Evolutionary conservation across 2,797 vertebrate genomes (phyloP), one percentile per base, ranked within the genome.

Genomic region (Leptoclinus maculatus): DNA sequence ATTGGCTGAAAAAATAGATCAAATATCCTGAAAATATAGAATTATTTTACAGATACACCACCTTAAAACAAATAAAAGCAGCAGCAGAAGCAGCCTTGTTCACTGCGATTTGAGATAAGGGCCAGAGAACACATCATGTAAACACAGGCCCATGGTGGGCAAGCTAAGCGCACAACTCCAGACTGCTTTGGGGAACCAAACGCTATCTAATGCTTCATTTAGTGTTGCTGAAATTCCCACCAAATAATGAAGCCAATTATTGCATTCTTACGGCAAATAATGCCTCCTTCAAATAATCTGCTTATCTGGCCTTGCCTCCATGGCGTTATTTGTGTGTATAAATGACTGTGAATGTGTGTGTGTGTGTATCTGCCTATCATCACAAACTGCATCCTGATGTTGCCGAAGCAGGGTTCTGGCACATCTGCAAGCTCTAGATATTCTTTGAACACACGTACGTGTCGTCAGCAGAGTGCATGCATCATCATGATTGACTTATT

Each of bases 241-340:
- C 85, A 85, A 88, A 92, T 93, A 91, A 92, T 90, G 67, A 93
- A 91, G 90, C 83, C 80, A 93, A 94, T 94, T 89, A 93, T 91
- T 92, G 87, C 88, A 89, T 92, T 89, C 84, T 89, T 80, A 83
- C 59, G 51, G 78, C 83, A 87, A 93, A 93, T 88, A 91, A 92
- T 89, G 88, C 87, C 79, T 89, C 86, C 91, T 91, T 91, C 83
- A 85, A 92, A 90, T 93, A 92, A 94, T 94, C 88, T 93, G 81
- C 87, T 93, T 92, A 93, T 92, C 90, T 92, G 90, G 83, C 79
- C 76, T 87, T 87, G 62, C 79, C 77, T 87, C 81, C 51, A 66
- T 90, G 86, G 83, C 81, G 90, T 75, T 78, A 68, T 19, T n/a
- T n/a, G 36, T 85, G 74, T 74, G 7, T 78, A 38, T 73, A 29